Base-by-base conservation (phyloP, 1,140 invertebrate species). In the Danaus melanippus region DNA sequence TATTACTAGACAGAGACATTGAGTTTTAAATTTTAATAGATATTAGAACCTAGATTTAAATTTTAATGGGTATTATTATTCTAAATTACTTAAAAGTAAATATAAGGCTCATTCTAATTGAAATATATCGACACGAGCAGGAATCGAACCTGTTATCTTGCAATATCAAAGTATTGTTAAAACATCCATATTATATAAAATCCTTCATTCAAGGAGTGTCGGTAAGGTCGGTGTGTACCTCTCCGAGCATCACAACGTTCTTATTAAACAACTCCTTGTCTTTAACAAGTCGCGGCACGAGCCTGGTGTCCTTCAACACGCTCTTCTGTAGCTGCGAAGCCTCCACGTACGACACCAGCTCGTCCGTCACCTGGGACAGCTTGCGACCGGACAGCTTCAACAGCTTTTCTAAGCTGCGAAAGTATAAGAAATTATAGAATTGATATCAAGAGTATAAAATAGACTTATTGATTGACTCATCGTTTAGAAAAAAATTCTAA, bases 191-290 rank as follows among this genome's bases (percentile, higher is more conserved):
- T 32, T 32, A 7, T 32, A 4, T 32, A 3, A 32, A 32, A 32
- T 32, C 21, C 21, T 32, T 32, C 6, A 32, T 5, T 32, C 4
- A 7, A 32, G 2, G 0, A 7, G 21, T 32, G 21, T 32, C 21
- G 4, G 21, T 32, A 2, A 32, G 2, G 21, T 15, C 15, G 15
- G 15, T n/a, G n/a, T 2, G 5, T 32, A 32, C 21, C 21, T 88
- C 89, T 2, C 87, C 84, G 12, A 92, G 78, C 39, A 89, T 51
- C 46, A 90, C 83, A 42, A 91, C 70, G 48, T 86, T 86, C 62
- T 89, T 89, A 44, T 85, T 86, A 64, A 91, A 91, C 65, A 88
- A 86, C 74, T 92, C 90, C 0, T 90, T 89, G 62, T 89, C 89
- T 42, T 87, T 87, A 53, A 91, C 79, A 0, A 91, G 87, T 41